Evolutionary conservation across 2,797 vertebrate genomes (phyloP).

Genomic region (Pitangus sulphuratus): DNA sequence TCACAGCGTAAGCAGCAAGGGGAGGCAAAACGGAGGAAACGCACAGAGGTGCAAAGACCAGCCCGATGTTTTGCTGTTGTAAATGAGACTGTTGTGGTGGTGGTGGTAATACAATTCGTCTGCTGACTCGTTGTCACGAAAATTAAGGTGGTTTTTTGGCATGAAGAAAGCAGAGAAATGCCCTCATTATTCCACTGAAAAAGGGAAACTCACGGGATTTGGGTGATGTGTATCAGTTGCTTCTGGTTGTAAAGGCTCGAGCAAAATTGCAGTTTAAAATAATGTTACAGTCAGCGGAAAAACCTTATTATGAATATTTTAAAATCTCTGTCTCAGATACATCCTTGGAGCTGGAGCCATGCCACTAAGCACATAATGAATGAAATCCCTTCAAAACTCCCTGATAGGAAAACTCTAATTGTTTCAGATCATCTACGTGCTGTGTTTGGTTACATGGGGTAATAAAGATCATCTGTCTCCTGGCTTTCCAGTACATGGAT

Average conservation of each 20-base stretch:
- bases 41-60: neutral
- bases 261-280: neutral
- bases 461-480: neutral
- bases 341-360: neutral
- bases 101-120: neutral
- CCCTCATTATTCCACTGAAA: neutral
- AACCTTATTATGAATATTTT: neutral
- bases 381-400: neutral
- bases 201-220: neutral
- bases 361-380: neutral
- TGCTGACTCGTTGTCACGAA: neutral
- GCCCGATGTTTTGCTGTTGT: neutral
- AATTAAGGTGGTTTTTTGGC: neutral
- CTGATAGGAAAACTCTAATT: neutral
- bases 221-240: neutral
- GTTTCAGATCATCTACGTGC: conserved; percentile 16
- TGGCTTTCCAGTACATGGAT: neutral
- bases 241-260: neutral
- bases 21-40: neutral
- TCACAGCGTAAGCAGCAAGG: neutral
- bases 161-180: neutral
- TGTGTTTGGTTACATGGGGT: neutral
- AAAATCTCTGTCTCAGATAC: neutral
- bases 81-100: neutral
- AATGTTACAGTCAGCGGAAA: neutral